Percentiles rank a stretch among this genome's conserved stretches.
Evolutionary conservation across 2,113 vertebrate genomes (phyloP).

Genomic region (Etheostoma spectabile): DNA sequence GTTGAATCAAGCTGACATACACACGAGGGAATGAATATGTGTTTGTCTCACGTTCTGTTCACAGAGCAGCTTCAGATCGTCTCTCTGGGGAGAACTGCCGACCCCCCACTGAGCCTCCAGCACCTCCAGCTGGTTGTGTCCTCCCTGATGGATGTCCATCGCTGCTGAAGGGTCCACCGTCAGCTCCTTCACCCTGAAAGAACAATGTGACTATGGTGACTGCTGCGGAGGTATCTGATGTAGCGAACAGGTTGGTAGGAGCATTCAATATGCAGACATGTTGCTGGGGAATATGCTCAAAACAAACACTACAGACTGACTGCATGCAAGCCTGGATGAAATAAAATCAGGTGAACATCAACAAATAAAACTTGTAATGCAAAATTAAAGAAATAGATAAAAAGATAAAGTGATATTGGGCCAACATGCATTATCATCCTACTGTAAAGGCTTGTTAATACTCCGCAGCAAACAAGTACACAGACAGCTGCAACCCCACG

Average conservation of each 20-base stretch:
- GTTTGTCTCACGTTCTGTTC: slow-evolving; percentile 94
- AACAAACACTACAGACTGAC: too few species aligned
- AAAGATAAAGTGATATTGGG: background rate
- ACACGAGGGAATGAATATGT: background rate
- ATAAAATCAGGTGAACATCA: background rate
- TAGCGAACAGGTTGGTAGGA: background rate
- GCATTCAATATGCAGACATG: background rate
- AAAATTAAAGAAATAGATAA: background rate
- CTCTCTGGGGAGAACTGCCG: slow-evolving; percentile 96
- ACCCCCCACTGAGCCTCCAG: slow-evolving; percentile 97
- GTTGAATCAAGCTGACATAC: background rate
- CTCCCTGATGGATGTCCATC: slow-evolving; percentile 86
- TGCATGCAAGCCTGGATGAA: slow-evolving; percentile 14
- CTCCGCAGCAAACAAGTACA: too few species aligned
- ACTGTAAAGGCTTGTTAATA: background rate
- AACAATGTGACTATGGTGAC: background rate
- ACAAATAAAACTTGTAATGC: background rate
- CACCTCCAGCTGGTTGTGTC: slow-evolving; percentile 93
- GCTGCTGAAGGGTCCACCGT: slow-evolving; percentile 82
- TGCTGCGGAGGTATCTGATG: background rate
- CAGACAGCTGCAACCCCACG: too few species aligned
- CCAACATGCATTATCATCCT: background rate
- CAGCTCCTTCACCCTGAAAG: slow-evolving; percentile 91
- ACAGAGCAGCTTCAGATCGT: slow-evolving; percentile 98
- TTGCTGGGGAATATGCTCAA: background rate